Evolutionary conservation across 2,888 invertebrate species (phyloP).

Genomic region (Exephanes ischioxanthus): DNA sequence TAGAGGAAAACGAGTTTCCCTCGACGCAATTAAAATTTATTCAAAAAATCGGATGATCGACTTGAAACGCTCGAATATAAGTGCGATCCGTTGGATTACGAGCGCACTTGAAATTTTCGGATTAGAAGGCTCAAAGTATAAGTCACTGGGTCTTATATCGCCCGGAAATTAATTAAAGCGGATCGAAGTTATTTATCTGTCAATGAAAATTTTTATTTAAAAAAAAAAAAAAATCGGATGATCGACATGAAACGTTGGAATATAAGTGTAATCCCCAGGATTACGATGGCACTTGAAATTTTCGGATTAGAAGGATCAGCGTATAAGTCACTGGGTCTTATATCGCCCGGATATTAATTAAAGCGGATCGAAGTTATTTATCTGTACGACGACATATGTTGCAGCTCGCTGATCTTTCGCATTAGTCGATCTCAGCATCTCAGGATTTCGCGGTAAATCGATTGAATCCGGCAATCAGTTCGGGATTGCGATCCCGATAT

Average conservation of each 20-base stretch:
- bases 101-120: slow-evolving; percentile 55
- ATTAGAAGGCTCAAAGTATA: slow-evolving; percentile 48
- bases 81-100: slow-evolving; percentile 41
- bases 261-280: not conserved
- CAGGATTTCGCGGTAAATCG: slow-evolving; percentile 7
- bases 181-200: slow-evolving; percentile 46
- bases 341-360: slow-evolving; percentile 28
- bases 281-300: slow-evolving; percentile 58
- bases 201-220: not conserved
- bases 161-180: slow-evolving; percentile 31
- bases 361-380: slow-evolving; percentile 45
- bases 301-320: slow-evolving; percentile 58
- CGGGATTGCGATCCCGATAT: not conserved
- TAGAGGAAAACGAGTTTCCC: not conserved
- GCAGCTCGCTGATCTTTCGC: slow-evolving; percentile 16
- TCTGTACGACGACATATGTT: slow-evolving; percentile 20
- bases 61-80: not conserved
- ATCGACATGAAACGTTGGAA: not conserved
- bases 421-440: slow-evolving; percentile 22
- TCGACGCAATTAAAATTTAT: not conserved
- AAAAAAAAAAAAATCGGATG: not conserved
- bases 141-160: slow-evolving; percentile 11
- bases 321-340: not conserved
- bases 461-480: slow-evolving; percentile 1
- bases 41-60: not conserved